Base-by-base conservation (phyloP, 2,797 vertebrate genomes). In the Macrochelys suwanniensis region DNA sequence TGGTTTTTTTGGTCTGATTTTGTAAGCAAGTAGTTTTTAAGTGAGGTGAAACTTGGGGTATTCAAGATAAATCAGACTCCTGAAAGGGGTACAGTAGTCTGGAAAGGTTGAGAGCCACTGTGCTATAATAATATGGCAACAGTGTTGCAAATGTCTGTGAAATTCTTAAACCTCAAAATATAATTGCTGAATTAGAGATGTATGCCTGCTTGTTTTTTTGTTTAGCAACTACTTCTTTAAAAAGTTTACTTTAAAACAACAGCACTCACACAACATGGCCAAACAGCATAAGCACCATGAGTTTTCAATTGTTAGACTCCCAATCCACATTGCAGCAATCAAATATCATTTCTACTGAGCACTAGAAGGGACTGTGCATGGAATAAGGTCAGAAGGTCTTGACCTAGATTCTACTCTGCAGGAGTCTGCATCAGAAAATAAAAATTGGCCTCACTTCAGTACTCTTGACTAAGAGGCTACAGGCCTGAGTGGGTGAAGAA, bases 321-420 rank as follows among this genome's bases (percentile, higher is more conserved):
- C 8, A 6, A 71, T 94, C 49, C 1, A 12, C 19, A 71, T 87
- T 49, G 76, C 25, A 15, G 88, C 79, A 91, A 94, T 96, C 87
- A 90, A 94, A 97, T 91, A 82, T 61, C 0, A 54, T 77, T 74
- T 87, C 90, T 94, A 94, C 94, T 3, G 6, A 93, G 94, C 89
- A 94, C 85, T 82, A 88, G 80, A 80, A 92, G 87, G 94, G 82
- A 85, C 77, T 2, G 84, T 93, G 89, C 61, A 19, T 84, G 95
- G 94, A 91, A 80, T 80, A 88, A 95, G 97, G 97, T 97, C 96
- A 96, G 89, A 85, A 90, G 95, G 89, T 91, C 98, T 82, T n/a
- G 33, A 97, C 98, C 98, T 77, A 97, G 91, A 96, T 98, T 96
- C 93, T 93, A 94, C 91, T 87, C 96, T 92, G 95, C 93, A 96